Conservation (phyloP, 2,888 invertebrate genomes). For the Eupelmus urozonus region DNA sequence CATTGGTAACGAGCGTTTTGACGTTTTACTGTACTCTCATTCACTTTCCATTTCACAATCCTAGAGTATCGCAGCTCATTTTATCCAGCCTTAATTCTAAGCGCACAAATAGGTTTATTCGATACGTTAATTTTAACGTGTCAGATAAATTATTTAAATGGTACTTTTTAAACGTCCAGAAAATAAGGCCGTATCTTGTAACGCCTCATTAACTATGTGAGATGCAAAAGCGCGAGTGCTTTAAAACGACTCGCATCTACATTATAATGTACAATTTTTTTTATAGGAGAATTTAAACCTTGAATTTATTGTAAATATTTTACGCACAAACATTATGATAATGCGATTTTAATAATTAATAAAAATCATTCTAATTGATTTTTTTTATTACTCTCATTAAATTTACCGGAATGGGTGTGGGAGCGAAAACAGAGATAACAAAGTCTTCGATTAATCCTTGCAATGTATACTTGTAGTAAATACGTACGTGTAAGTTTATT, state of each 20-base stretch:
- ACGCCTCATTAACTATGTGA: conserved; percentile 5
- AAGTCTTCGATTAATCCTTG: too few species aligned
- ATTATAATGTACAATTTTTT: conserved; percentile 1
- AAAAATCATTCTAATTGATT: conserved; percentile 5
- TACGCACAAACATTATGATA: not conserved
- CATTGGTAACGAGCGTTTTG: too few species aligned
- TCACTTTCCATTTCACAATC: too few species aligned
- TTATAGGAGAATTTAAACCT: conserved; percentile 7
- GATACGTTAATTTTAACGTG: not conserved
- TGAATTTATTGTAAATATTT: not conserved
- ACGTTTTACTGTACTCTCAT: too few species aligned
- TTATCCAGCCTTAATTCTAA: too few species aligned
- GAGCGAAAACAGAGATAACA: not conserved
- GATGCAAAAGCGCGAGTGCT: not conserved
- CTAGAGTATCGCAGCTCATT: too few species aligned
- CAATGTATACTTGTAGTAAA: too few species aligned
- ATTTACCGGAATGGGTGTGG: not conserved
- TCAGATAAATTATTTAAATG: not conserved
- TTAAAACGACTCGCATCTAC: not conserved
- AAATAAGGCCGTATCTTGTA: conserved; percentile 1
- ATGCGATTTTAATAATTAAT: conserved; percentile 25
- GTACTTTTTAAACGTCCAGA: not conserved
- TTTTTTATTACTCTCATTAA: conserved; percentile 15
- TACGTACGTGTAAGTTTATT: too few species aligned
- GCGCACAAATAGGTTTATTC: too few species aligned